phyloP scores from a whole-genome alignment of 2,113 vertebrate genomes.

The Lasiurus cinereus region DNA sequence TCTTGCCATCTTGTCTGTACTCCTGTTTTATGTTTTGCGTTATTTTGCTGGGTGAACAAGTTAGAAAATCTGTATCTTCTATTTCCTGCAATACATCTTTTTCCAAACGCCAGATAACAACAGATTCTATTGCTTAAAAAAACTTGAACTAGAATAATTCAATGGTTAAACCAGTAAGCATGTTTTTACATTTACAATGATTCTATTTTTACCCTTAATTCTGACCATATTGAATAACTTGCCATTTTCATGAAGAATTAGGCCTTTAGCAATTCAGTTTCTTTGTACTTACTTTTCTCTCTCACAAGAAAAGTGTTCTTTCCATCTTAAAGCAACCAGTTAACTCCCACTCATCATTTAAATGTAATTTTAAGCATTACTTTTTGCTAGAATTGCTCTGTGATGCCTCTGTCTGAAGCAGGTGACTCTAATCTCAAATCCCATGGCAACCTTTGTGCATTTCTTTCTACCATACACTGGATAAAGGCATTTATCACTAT shows the following conservation, averaged over 20 bases:
- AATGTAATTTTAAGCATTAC: constrained; percentile 69
- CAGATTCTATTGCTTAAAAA: neutral
- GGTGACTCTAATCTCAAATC: constrained; percentile 45
- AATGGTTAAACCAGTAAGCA: neutral
- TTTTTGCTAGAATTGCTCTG: constrained; percentile 61
- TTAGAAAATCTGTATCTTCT: neutral
- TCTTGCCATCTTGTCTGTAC: neutral
- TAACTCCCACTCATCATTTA: constrained; percentile 75
- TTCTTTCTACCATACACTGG: neutral
- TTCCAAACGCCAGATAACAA: neutral
- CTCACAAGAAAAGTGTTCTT: constrained; percentile 35
- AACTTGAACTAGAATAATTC: neutral
- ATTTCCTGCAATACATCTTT: neutral
- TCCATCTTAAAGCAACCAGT: constrained; percentile 30
- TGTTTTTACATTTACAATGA: neutral
- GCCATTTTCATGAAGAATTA: constrained; percentile 27
- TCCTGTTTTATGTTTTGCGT: neutral
- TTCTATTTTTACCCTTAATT: constrained; percentile 44
- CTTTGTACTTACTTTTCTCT: constrained; percentile 55
- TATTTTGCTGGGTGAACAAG: neutral
- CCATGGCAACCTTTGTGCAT: constrained; percentile 48
- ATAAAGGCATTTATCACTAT: neutral
- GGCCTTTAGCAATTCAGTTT: neutral
- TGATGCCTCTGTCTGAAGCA: constrained; percentile 51
- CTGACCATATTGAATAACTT: constrained; percentile 28